Evolutionary conservation across 2,888 invertebrate species (phyloP).

Genomic region (Drosophila helvetica): DNA sequence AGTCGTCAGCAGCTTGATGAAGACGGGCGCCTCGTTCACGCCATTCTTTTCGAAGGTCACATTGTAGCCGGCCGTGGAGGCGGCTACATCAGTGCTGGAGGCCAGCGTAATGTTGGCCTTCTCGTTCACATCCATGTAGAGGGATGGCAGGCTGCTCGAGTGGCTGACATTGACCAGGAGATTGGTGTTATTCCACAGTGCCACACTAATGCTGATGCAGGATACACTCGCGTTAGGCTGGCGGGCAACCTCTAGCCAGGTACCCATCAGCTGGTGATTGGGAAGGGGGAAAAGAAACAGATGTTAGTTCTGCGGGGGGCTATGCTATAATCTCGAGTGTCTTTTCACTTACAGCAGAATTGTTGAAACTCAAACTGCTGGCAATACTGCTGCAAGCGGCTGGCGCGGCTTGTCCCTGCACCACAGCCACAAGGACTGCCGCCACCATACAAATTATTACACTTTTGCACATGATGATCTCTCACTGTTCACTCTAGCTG

Average conservation of each 20-base stretch:
- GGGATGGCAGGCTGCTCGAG: conserved; percentile 37
- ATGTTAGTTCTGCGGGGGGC: neutral
- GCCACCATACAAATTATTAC: conserved; percentile 41
- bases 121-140: conserved; percentile 29
- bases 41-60: conserved; percentile 27
- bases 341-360: conserved; percentile 52
- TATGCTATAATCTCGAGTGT: neutral
- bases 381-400: conserved; percentile 15
- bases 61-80: conserved; percentile 44
- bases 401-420: conserved; percentile 30
- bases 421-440: conserved; percentile 37
- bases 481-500: conserved; percentile 14
- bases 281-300: neutral
- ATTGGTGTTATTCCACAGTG: conserved; percentile 11
- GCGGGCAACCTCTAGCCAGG: conserved; percentile 63
- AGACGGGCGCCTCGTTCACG: neutral
- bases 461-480: conserved; percentile 63
- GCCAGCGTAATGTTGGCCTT: conserved; percentile 37
- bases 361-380: conserved; percentile 45
- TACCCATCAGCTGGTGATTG: conserved; percentile 43
- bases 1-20: conserved; percentile 49
- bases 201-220: conserved; percentile 33
- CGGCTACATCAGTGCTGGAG: rapidly evolving
- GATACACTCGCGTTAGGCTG: conserved; percentile 48
- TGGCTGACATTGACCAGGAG: conserved; percentile 42